Conservation (phyloP, 2,888 invertebrate genomes). For the Caenorhabditis sp. region DNA sequence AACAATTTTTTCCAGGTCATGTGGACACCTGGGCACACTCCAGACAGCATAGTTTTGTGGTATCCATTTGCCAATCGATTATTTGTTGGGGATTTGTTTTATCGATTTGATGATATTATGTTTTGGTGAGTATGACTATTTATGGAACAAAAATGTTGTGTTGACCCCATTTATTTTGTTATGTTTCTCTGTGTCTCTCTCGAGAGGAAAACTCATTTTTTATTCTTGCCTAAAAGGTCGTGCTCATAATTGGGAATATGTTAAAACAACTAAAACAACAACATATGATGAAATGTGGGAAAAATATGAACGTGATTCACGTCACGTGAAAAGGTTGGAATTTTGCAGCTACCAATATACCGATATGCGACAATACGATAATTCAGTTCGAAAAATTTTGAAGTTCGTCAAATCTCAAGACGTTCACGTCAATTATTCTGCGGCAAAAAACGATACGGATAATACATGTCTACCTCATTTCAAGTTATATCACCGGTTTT, state of each 20-base stretch:
- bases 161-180: too few species aligned
- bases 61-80: constrained; percentile 47
- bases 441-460: constrained; percentile 48
- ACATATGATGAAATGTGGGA: too few species aligned
- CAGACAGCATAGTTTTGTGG: constrained; percentile 53
- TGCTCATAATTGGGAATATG: too few species aligned
- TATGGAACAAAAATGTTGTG: too few species aligned
- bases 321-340: too few species aligned
- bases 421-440: constrained; percentile 44
- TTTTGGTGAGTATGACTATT: constrained; percentile 43
- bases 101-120: constrained; percentile 53
- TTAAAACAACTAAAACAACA: too few species aligned
- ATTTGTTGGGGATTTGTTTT: constrained; percentile 56
- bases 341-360: constrained; percentile 53
- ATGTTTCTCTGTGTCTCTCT: too few species aligned
- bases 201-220: too few species aligned
- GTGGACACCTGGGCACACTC: constrained; percentile 58
- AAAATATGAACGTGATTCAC: too few species aligned
- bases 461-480: constrained; percentile 41
- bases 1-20: constrained; percentile 33
- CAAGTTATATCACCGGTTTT: constrained; percentile 53
- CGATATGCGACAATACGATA: constrained; percentile 48
- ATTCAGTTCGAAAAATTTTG: constrained; percentile 48
- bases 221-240: too few species aligned
- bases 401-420: constrained; percentile 36